Base-by-base conservation (phyloP, 2,888 invertebrate genomes). In the Cryptophagus acutangulus region DNA sequence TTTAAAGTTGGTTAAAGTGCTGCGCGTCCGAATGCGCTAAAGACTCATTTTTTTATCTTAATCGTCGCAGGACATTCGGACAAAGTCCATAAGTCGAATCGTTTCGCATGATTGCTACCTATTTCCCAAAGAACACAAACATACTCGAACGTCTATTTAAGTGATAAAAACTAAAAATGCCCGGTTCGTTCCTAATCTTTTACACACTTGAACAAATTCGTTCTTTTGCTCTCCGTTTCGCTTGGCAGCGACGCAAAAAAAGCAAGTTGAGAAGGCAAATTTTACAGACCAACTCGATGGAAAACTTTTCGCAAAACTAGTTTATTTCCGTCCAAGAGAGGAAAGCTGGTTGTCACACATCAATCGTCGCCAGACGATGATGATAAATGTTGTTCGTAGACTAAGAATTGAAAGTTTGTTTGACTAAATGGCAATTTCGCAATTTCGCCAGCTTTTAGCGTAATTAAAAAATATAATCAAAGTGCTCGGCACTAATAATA, bases 281-380 rank as follows among this genome's bases (percentile, higher is more conserved):
- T 38, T 17, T 6, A 17, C 17, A 37, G 30, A 28, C 30, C 28
- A 30, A 29, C 30, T 29, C 16, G 17, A 12, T 15, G 14, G n/a
- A 30, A 12, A 29, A 31, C 16, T 38, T 38, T 30, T 31, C 38
- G 8, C 10, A 20, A 31, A 38, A 29, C 31, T n/a, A n/a, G n/a
- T n/a, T n/a, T n/a, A n/a, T n/a, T n/a, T n/a, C n/a, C n/a, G n/a
- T n/a, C n/a, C n/a, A n/a, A n/a, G n/a, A n/a, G n/a, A n/a, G n/a
- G n/a, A n/a, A n/a, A n/a, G n/a, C n/a, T n/a, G n/a, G n/a, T n/a
- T 38, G 30, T 38, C 38, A 28, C 30, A 17, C 38, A 38, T 38
- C 38, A 31, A 38, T 38, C 38, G 36, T n/a, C 28, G 26, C 28
- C 26, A 16, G 16, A n/a, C n/a, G n/a, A n/a, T n/a, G n/a, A n/a